Evolutionary conservation across 2,888 invertebrate species (phyloP).

Genomic region (Erynnis tages): DNA sequence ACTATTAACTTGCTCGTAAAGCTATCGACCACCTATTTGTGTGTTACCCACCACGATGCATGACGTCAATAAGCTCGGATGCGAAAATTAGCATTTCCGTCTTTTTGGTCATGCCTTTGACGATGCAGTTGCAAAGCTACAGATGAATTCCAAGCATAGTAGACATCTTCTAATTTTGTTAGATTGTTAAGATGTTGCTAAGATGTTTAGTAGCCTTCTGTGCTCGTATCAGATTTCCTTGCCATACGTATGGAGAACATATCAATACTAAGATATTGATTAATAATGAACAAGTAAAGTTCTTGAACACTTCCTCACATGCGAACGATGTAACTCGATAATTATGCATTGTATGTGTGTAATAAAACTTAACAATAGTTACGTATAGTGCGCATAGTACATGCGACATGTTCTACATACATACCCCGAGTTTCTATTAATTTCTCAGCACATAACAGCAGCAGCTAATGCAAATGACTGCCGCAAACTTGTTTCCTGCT

Average conservation of each 20-base stretch:
- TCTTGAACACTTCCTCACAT: conserved; percentile 5
- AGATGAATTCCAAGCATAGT: too few relatives aligned
- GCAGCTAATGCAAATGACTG: conserved; percentile 21
- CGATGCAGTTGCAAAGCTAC: conserved; percentile 8
- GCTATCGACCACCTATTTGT: neutral
- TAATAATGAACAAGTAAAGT: neutral
- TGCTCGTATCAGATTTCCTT: too few relatives aligned
- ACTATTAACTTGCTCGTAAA: neutral
- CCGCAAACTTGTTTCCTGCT: conserved; percentile 24
- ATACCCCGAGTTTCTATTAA: conserved; percentile 1
- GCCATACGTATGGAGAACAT: too few relatives aligned
- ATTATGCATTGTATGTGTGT: neutral
- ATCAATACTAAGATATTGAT: too few relatives aligned
- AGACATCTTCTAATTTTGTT: too few relatives aligned
- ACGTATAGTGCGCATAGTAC: neutral
- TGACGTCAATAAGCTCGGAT: conserved; percentile 2
- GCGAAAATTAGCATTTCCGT: conserved; percentile 5
- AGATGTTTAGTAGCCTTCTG: too few relatives aligned
- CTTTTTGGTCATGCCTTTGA: neutral
- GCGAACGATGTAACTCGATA: conserved; percentile 2
- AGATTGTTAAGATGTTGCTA: too few relatives aligned
- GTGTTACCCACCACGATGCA: neutral
- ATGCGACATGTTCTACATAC: neutral
- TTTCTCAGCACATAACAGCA: conserved; percentile 18
- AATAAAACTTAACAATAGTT: conserved; percentile 1